These are phyloP conservation scores for Forbesichthys agassizii DNA, from an alignment of 2,113 vertebrate species.

Conservation along the genomic window DNA sequence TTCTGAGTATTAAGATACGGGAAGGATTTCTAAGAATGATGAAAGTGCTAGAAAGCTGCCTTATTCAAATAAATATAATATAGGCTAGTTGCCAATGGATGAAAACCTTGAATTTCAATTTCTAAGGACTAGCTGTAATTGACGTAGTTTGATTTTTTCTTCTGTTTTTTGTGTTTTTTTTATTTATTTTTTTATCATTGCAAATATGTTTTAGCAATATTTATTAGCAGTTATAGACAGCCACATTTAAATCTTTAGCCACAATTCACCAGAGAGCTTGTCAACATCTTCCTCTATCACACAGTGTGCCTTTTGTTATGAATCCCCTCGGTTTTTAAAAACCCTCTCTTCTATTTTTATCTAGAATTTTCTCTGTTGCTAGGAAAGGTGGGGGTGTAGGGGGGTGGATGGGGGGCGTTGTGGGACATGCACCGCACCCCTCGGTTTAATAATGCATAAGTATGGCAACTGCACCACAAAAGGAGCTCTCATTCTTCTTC, in stretches of 20 bases:
- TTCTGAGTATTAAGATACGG: constrained; percentile 43
- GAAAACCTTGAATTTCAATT: too few species aligned
- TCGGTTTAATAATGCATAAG: constrained; percentile 74
- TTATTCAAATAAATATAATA: constrained; percentile 24
- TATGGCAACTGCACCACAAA: constrained; percentile 57
- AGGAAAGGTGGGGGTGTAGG: constrained; percentile 30
- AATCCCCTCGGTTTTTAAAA: constrained; percentile 57
- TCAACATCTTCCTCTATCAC: constrained; percentile 21
- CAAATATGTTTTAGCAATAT: not conserved
- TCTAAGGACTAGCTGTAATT: too few species aligned
- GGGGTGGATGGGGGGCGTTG: constrained; percentile 31
- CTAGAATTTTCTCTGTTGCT: constrained; percentile 67
- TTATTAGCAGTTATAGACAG: not conserved
- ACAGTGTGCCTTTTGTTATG: constrained; percentile 13
- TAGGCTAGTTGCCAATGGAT: not conserved
- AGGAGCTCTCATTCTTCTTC: constrained; percentile 36
- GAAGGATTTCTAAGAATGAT: constrained; percentile 44
- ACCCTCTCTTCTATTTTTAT: constrained; percentile 69
- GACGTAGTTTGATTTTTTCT: not conserved
- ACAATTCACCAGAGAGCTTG: constrained; percentile 14
- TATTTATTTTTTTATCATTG: too few species aligned
- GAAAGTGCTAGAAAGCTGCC: constrained; percentile 28
- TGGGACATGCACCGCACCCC: constrained; percentile 62
- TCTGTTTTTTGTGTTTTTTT: too few species aligned
- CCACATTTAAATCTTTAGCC: constrained; percentile 7